Evolutionary conservation across 2,888 invertebrate genomes (phyloP).

Genomic region (Nomada ruficornis): DNA sequence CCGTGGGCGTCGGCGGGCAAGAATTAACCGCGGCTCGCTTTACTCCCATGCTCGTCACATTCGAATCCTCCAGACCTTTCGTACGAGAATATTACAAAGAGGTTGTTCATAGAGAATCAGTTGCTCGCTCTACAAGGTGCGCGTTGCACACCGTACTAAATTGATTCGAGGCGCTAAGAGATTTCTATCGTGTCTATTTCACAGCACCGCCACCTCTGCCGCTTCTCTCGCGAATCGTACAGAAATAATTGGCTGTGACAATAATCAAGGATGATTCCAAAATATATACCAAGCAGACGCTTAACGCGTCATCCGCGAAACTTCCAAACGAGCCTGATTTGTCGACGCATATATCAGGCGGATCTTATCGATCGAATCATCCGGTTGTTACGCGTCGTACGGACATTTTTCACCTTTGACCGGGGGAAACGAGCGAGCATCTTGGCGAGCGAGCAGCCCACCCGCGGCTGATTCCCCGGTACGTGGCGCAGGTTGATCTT

Average conservation of each 20-base stretch:
- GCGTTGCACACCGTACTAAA: neutral
- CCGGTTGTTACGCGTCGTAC: conserved; percentile 41
- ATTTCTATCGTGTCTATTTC: neutral
- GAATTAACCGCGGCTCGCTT: conserved; percentile 13
- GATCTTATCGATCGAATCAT: conserved; percentile 54
- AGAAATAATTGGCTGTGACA: neutral
- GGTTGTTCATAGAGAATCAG: conserved; percentile 5
- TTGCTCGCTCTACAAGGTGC: neutral
- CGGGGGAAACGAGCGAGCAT: conserved; percentile 33
- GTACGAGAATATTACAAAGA: neutral
- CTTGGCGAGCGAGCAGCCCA: conserved; percentile 51
- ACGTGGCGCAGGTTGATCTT: conserved; percentile 54
- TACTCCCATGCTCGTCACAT: conserved; percentile 16
- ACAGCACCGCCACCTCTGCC: neutral
- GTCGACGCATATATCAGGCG: conserved; percentile 48
- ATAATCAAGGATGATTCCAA: neutral
- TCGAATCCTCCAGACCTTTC: neutral
- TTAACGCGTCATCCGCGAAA: neutral
- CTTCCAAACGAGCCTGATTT: conserved; percentile 44
- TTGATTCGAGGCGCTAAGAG: neutral
- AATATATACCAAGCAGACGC: no score
- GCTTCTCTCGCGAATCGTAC: neutral
- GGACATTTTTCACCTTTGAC: conserved; percentile 64
- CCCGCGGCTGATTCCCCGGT: conserved; percentile 61
- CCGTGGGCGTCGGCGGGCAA: conserved; percentile 14